Conservation (phyloP, 2,888 invertebrate genomes). For the Callimorpha dominula region DNA sequence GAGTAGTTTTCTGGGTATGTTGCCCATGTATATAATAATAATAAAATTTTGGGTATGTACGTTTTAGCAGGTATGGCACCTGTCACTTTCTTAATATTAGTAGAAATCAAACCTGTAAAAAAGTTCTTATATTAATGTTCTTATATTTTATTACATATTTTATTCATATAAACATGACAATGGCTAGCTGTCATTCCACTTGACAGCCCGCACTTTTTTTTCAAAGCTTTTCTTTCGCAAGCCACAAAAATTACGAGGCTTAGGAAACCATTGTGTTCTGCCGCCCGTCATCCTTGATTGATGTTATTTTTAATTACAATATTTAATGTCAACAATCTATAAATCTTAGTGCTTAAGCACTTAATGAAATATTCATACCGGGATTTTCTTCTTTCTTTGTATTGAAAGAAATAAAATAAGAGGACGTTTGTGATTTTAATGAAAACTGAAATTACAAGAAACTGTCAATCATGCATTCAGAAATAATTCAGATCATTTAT, state of each 20-base stretch:
- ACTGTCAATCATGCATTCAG: background rate
- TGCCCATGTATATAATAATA: too few relatives aligned
- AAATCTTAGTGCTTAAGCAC: constrained; percentile 66
- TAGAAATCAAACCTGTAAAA: background rate
- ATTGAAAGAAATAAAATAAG: constrained; percentile 31
- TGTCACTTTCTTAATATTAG: too few relatives aligned
- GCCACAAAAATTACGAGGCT: constrained; percentile 61
- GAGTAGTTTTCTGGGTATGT: too few relatives aligned
- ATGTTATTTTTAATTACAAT: constrained; percentile 78
- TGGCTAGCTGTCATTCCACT: constrained; percentile 26
- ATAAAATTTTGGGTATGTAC: too few relatives aligned
- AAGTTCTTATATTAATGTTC: background rate
- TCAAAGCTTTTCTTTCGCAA: constrained; percentile 40
- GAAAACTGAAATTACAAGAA: background rate
- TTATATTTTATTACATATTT: constrained; percentile 25
- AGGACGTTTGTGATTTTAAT: constrained; percentile 1
- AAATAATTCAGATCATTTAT: too few relatives aligned
- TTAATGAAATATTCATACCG: constrained; percentile 59
- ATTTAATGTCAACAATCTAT: constrained; percentile 76
- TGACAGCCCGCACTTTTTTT: constrained; percentile 35
- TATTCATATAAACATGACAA: constrained; percentile 30
- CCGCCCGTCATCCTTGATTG: constrained; percentile 66
- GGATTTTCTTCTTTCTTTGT: constrained; percentile 34
- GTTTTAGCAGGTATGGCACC: too few relatives aligned
- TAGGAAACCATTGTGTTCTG: constrained; percentile 62